Evolutionary conservation across 2,113 vertebrate genomes (phyloP), one percentile per base, ranked within the genome.

Genomic region (Cygnus atratus): DNA sequence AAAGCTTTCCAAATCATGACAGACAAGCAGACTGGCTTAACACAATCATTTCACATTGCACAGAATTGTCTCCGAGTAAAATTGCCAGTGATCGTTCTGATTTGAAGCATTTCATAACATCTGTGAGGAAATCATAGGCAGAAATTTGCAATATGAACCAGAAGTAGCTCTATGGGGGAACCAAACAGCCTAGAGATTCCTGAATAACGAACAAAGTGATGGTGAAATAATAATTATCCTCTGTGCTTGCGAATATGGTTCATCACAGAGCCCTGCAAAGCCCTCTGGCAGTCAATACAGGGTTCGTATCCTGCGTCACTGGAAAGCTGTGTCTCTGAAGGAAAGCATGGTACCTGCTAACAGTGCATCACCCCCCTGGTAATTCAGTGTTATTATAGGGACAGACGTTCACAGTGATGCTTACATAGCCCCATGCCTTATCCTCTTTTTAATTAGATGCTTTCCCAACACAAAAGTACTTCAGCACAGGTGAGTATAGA

Each of bases 21-120:
- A 91, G 74, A 37, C 66, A 72, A 88, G 77, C 61, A 87, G 86
- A 18, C 37, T 35, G 79, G 55, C 61, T 94, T 88, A 91, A 89
- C 80, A 59, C 70, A 93, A 87, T 91, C 80, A 84, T 89, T 93
- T 73, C 50, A 35, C n/a, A 87, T 72, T 88, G 87, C 54, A 54
- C 26, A 43, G 59, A 63, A 84, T 84, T 84, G 70, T 93, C 77
- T 89, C 88, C 70, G 41, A 87, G 84, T 66, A n/a, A 85, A 96
- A 96, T 83, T 94, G 55, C 78, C 63, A 43, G 57, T 2, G 8
- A 87, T 90, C 28, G 1, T 55, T 80, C 75, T 74, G 63, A 77
- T 85, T 71, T 88, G 61, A 88, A 84, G 44, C 43, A n/a, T 71
- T 94, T 48, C 48, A 82, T 33, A 68, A n/a, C 44, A 55, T 62